Conservation (phyloP, 2,113 vertebrate genomes). For the Lophotis ruficrista region DNA sequence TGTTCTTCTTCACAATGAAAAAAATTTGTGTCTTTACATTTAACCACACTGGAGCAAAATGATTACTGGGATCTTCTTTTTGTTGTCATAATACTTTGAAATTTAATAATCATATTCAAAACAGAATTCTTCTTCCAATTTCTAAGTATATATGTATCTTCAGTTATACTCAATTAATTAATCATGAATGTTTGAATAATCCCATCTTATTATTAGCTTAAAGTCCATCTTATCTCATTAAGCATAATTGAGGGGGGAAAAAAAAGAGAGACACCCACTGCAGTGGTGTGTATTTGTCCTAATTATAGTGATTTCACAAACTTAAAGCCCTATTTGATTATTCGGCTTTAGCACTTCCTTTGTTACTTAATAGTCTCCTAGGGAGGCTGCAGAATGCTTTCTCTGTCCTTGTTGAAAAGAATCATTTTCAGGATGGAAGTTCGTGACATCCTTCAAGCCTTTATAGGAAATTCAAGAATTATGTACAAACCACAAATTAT, state of each 20-base stretch:
- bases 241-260: background rate
- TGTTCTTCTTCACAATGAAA: background rate
- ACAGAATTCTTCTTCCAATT: background rate
- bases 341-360: background rate
- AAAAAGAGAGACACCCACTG: background rate
- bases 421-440: background rate
- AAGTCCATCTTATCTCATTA: background rate
- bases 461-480: background rate
- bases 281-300: background rate
- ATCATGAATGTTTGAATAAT: background rate
- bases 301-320: slow-evolving; percentile 12
- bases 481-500: background rate
- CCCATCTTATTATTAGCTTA: background rate
- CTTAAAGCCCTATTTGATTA: background rate
- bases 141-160: background rate
- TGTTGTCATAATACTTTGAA: background rate
- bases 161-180: background rate
- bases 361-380: background rate
- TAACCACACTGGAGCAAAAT: background rate
- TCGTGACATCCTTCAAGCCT: background rate
- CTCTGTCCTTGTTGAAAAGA: background rate
- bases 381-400: background rate
- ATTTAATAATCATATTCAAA: background rate
- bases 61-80: background rate
- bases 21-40: background rate